A percentile compares a stretch with the other conserved stretches of the same genome.
These are phyloP conservation scores for Urocyon cinereoargenteus DNA, from an alignment of 2,797 vertebrate species.

Conservation along the genomic window DNA sequence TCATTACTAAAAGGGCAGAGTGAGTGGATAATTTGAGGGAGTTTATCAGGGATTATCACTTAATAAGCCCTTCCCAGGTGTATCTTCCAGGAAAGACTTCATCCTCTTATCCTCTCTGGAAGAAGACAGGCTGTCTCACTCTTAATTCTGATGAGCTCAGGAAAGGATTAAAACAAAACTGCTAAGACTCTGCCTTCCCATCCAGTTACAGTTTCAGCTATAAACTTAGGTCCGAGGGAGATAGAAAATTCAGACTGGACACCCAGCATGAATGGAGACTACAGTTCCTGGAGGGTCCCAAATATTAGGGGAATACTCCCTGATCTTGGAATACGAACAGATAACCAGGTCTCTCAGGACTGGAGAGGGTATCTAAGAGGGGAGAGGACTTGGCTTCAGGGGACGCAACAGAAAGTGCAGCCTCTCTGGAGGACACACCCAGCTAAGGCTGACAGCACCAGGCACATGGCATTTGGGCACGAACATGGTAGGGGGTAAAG, in stretches of 20 bases:
- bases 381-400: background rate
- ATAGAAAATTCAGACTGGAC: background rate
- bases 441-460: background rate
- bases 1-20: background rate
- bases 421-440: background rate
- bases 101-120: conserved; percentile 27
- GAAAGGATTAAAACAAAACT: conserved; percentile 53
- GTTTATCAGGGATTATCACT: conserved; percentile 53
- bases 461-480: rapidly evolving
- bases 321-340: background rate
- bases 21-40: conserved; percentile 6
- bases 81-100: conserved; percentile 11
- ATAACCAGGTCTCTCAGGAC: background rate
- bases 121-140: conserved; percentile 50
- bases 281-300: background rate
- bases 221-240: background rate
- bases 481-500: background rate
- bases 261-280: background rate
- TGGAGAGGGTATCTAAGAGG: rapidly evolving
- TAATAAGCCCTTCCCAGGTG: conserved; percentile 44
- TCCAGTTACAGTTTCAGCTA: background rate
- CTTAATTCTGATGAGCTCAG: conserved; percentile 60
- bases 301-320: background rate
- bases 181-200: background rate
- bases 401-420: background rate